Conservation (phyloP, 2,113 vertebrate species). For the Hydrochoerus hydrochaeris region DNA sequence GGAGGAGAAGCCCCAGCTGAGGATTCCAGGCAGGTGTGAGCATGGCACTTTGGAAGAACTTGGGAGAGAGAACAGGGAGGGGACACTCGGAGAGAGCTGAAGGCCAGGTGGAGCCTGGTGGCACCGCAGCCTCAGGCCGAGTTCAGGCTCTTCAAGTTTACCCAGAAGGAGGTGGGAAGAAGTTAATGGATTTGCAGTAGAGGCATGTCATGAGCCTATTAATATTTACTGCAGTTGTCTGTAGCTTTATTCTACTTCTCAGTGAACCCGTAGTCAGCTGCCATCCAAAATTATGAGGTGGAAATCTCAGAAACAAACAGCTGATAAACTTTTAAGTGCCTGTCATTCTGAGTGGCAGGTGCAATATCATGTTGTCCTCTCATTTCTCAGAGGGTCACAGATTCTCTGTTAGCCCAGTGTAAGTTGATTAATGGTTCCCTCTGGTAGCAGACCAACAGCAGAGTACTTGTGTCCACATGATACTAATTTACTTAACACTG, state of each 20-base stretch:
- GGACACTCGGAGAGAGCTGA: background rate
- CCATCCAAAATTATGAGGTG: background rate
- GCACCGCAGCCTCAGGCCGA: background rate
- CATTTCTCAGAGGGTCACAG: fast-evolving
- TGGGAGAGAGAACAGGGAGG: background rate
- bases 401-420: background rate
- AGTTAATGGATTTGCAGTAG: background rate
- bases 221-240: background rate
- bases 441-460: background rate
- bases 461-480: background rate
- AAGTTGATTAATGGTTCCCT: background rate
- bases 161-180: background rate
- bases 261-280: background rate
- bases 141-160: background rate
- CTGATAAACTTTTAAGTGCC: background rate
- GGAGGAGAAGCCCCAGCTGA: background rate
- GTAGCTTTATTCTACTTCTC: background rate
- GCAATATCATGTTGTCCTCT: background rate
- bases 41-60: background rate
- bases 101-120: background rate
- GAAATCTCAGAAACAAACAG: background rate
- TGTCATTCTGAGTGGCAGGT: background rate
- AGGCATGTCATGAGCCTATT: background rate
- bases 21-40: background rate
- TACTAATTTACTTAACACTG: background rate